Conservation (phyloP, 2,113 vertebrate species). For the Sinocyclocheilus anophthalmus region DNA sequence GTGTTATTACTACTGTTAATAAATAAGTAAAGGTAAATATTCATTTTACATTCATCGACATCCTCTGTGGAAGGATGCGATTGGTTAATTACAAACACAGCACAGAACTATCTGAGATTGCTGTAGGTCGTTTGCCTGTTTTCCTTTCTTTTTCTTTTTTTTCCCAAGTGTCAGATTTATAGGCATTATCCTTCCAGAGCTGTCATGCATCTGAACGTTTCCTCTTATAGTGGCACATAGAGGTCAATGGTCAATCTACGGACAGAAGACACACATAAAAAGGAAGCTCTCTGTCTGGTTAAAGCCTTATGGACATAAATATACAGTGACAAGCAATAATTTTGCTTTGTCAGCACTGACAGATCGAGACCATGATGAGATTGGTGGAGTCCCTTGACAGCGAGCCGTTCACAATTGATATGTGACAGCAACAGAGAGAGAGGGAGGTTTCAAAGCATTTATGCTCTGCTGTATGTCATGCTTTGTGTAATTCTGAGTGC, state of each 20-base stretch:
- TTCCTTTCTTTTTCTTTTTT: neutral
- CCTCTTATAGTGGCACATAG: neutral
- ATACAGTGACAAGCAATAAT: constrained; percentile 58
- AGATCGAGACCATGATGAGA: constrained; percentile 56
- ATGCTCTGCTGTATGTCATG: constrained; percentile 44
- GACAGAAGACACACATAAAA: constrained; percentile 66
- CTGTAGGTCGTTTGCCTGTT: neutral
- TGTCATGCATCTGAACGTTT: constrained; percentile 26
- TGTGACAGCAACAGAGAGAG: constrained; percentile 47
- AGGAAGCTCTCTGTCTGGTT: constrained; percentile 60
- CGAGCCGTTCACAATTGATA: constrained; percentile 56
- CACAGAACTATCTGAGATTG: neutral
- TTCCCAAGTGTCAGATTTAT: neutral
- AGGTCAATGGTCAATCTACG: constrained; percentile 67
- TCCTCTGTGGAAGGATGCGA: neutral
- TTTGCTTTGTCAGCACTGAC: constrained; percentile 56
- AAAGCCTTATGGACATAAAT: constrained; percentile 63
- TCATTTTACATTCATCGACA: no score
- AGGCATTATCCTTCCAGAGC: constrained; percentile 33
- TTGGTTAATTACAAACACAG: neutral
- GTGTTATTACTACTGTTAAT: no score
- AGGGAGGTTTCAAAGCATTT: constrained; percentile 43
- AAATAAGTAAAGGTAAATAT: no score
- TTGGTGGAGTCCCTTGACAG: constrained; percentile 48
- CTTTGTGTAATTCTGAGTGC: constrained; percentile 30